Conservation (phyloP, 2,797 vertebrate genomes). For the Melanotaenia boesemani region DNA sequence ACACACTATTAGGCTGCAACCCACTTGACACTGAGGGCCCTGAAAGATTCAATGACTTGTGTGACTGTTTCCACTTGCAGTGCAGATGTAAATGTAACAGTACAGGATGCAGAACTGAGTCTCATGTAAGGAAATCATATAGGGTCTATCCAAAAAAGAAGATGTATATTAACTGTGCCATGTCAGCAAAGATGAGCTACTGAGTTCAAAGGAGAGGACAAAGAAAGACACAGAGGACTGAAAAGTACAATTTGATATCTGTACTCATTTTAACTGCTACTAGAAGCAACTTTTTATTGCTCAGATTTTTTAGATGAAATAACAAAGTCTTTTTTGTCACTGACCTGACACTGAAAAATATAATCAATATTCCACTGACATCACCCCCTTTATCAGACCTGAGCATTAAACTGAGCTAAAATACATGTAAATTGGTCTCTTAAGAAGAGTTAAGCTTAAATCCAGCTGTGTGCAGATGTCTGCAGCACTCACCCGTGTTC, state of each 20-base stretch:
- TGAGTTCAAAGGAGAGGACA: constrained; percentile 23
- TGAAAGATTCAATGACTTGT: constrained; percentile 57
- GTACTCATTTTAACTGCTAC: constrained; percentile 6
- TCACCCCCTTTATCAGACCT: background rate
- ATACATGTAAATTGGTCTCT: constrained; percentile 18
- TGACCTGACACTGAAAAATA: constrained; percentile 29
- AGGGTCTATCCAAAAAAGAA: constrained; percentile 40
- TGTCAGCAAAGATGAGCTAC: constrained; percentile 35
- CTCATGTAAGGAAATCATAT: constrained; percentile 49
- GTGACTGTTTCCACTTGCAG: constrained; percentile 73
- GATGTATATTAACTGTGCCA: constrained; percentile 44
- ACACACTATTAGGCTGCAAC: constrained; percentile 68
- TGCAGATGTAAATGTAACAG: constrained; percentile 67
- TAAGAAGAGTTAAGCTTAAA: constrained; percentile 20
- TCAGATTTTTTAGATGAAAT: background rate
- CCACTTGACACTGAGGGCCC: constrained; percentile 79
- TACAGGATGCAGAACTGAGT: constrained; percentile 59
- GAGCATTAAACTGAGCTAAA: constrained; percentile 2
- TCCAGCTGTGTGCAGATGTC: constrained; percentile 55
- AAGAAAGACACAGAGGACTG: constrained; percentile 1
- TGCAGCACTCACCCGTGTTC: constrained; percentile 70
- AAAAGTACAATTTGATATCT: background rate
- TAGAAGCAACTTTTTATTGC: constrained; percentile 2
- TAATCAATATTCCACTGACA: constrained; percentile 2
- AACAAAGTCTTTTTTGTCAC: constrained; percentile 7